Evolutionary conservation across 2,797 vertebrate genomes (phyloP), one percentile per base, ranked within the genome.

Genomic region (Microcaecilia unicolor): DNA sequence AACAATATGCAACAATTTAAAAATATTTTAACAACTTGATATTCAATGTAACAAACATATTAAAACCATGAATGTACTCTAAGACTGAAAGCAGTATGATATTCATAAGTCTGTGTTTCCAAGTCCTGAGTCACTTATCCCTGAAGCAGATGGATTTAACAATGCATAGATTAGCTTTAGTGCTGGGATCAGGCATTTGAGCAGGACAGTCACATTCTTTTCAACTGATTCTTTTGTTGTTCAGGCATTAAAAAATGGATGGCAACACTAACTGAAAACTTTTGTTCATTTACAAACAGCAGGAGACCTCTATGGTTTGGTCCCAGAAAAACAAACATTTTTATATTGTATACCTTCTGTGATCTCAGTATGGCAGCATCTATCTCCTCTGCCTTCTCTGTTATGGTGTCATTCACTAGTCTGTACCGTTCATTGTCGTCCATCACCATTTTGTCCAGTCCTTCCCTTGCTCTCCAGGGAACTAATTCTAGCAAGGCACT

Each of bases 391-490:
- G 95, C 90, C 46, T 88, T 91, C 64, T 88, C 89, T 10, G 72
- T 71, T 46, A 96, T 58, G 1, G 72, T 61, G 55, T 97, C 83
- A 2, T 48, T 88, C 52, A 88, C 78, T 21, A 75, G 55, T 64
- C 62, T 81, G 73, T 90, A 99, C 7, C 92, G 87, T 5, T 95
- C 84, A 0, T 92, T 97, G 72, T 90, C 86, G 29, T 97, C 89
- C 0, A 81, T 85, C 45, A 99, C 83, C 67, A 91, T 74, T 53
- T 87, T 91, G 72, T 97, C 93, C 10, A 99, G 87, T 4, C 88
- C 84, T 64, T 93, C 95, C 28, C 93, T 79, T 2, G 89, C 88
- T 51, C 93, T 84, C 96, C 96, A 99, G 0, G 96, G 96, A 25
- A 98, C 92, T 46, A 98, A 75, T 44, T 98, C 93, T 66, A 97